Evolutionary conservation across 2,888 invertebrate genomes (phyloP), one percentile per base, ranked within the genome.

Genomic region (Azorinus chamasolen): DNA sequence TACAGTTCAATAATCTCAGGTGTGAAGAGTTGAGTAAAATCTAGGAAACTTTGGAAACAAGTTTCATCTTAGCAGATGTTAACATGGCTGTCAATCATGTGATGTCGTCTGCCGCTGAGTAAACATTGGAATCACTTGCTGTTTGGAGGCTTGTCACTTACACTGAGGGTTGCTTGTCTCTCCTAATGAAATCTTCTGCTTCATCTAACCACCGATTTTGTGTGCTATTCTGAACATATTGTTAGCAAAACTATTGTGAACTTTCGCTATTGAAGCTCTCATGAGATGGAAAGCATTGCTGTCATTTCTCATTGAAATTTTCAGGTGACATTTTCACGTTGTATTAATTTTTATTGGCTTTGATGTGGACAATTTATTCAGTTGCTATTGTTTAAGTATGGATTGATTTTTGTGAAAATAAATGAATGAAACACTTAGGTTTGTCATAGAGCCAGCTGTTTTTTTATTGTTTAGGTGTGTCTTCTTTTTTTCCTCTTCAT

Each of bases 181-280:
- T 32, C 51, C 20, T 73, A 65, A 73, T 73, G 59, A 73, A 59
- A 58, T 45, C 50, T 73, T 73, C 66, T 61, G 65, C 72, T 39
- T 61, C 65, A 48, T 25, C 48, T 53, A 18, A 24, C 37, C 37
- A 39, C 46, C 61, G 59, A 73, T 73, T 73, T 45, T 41, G 16
- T 69, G 22, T 39, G 45, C 24, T 16, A 4, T 51, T 63, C 39
- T 39, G 12, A 27, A 14, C 12, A 39, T 39, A 18, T 25, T 27
- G 37, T 54, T n/a, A 8, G 5, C 24, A 18, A 24, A 32, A 32
- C 32, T 32, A 10, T 32, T 4, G 4, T 32, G 32, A 32, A 32
- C 32, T 32, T 32, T 32, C 32, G 4, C 32, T 32, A 32, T 32
- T 32, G 51, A 54, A 14, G 27, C 14, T 50, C 24, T 50, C n/a